A percentile compares a stretch with the other conserved stretches of the same genome.
Conservation (phyloP, 2,113 vertebrate species). For the Phrynosoma blainvillii region DNA sequence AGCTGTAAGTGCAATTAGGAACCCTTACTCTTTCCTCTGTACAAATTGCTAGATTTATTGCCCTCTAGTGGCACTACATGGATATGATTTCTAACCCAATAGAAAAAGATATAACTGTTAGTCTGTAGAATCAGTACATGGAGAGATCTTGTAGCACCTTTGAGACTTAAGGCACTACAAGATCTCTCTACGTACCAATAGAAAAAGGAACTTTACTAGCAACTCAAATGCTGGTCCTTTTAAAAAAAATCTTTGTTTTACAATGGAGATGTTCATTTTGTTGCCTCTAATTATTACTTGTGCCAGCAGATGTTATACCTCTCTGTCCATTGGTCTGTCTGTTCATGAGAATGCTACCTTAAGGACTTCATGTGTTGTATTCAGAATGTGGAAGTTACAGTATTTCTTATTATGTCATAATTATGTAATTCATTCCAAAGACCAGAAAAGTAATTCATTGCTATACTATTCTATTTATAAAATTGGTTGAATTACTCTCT, state of each 20-base stretch:
- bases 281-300: fast-evolving
- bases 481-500: too few species aligned
- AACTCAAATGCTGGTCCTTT: too few species aligned
- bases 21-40: background rate
- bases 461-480: too few species aligned
- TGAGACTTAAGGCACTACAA: too few species aligned
- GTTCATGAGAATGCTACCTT: constrained; percentile 54
- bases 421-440: background rate
- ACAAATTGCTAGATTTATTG: background rate
- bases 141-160: too few species aligned
- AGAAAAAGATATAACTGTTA: too few species aligned
- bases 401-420: background rate
- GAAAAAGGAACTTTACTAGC: background rate
- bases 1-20: background rate
- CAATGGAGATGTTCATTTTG: background rate
- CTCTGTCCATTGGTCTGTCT: background rate
- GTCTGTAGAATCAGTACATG: too few species aligned
- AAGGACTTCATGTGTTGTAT: constrained; percentile 21
- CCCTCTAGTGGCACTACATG: background rate
- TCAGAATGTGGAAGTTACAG: background rate
- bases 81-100: background rate
- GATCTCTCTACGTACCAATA: too few species aligned
- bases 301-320: background rate
- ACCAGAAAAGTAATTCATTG: too few species aligned
- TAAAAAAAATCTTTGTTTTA: background rate